Evolutionary conservation across 2,797 vertebrate genomes (phyloP).

Genomic region (Taeniopygia guttata): DNA sequence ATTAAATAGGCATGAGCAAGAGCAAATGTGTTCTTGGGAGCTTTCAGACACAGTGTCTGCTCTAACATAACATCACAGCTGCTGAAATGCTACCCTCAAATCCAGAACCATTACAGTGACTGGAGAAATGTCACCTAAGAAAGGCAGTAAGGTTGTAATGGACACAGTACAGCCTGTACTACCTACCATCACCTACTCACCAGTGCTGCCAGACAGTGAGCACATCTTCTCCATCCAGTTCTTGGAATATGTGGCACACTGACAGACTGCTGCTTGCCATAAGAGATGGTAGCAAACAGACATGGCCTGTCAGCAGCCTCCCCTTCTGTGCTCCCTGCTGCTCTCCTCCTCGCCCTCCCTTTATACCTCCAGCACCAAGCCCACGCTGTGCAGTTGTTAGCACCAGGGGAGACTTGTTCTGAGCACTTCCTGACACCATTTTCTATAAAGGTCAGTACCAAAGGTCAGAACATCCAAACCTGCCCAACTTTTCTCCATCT

Average conservation of each 20-base stretch:
- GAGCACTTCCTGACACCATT: neutral
- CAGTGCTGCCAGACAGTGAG: neutral
- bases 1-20: neutral
- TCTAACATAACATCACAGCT: neutral
- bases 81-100: neutral
- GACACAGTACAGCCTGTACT: neutral
- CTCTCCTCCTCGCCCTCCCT: neutral
- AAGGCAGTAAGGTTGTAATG: rapidly evolving
- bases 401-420: neutral
- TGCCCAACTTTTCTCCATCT: neutral
- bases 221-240: neutral
- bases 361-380: neutral
- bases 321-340: neutral
- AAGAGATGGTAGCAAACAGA: neutral
- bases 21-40: neutral
- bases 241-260: rapidly evolving
- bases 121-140: neutral
- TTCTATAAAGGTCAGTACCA: neutral
- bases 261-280: neutral
- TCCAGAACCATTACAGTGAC: neutral
- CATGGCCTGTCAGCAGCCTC: rapidly evolving
- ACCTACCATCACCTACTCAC: neutral
- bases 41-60: neutral
- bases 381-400: neutral
- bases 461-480: neutral